Evolutionary conservation across 1,140 invertebrate species (phyloP).

Genomic region (Drosophila aff.): DNA sequence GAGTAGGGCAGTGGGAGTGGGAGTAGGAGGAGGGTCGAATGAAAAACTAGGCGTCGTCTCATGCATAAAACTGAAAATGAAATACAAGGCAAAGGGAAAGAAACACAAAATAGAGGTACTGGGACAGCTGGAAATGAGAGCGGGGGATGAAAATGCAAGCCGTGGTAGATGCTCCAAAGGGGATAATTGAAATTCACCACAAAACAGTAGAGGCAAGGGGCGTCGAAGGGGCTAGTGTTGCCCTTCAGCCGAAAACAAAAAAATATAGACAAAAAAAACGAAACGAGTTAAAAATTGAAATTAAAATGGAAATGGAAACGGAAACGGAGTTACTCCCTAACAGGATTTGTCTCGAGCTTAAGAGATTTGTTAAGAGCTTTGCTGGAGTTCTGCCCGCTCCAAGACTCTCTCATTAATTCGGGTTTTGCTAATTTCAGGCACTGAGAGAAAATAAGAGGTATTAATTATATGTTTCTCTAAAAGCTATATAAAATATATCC

Average conservation of each 20-base stretch:
- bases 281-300: conserved; percentile 27
- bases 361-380: conserved; percentile 47
- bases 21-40: conserved; percentile 3
- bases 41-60: conserved; percentile 74
- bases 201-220: conserved; percentile 8
- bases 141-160: conserved; percentile 28
- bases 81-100: conserved; percentile 55
- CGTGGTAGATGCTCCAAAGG: conserved; percentile 36
- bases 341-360: conserved; percentile 26
- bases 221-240: conserved; percentile 5
- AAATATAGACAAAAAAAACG: neutral
- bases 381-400: neutral
- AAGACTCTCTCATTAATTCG: conserved; percentile 34
- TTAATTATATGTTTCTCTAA: no score
- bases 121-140: conserved; percentile 33
- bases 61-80: conserved; percentile 80
- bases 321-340: neutral
- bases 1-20: conserved; percentile 2
- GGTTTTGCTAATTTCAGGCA: conserved; percentile 42
- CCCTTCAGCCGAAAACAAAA: neutral
- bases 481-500: neutral
- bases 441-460: neutral
- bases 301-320: conserved; percentile 37
- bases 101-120: conserved; percentile 1
- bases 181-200: conserved; percentile 78